phyloP scores from a whole-genome alignment of 2,113 vertebrate species.

The Grammomys dolichurus region DNA sequence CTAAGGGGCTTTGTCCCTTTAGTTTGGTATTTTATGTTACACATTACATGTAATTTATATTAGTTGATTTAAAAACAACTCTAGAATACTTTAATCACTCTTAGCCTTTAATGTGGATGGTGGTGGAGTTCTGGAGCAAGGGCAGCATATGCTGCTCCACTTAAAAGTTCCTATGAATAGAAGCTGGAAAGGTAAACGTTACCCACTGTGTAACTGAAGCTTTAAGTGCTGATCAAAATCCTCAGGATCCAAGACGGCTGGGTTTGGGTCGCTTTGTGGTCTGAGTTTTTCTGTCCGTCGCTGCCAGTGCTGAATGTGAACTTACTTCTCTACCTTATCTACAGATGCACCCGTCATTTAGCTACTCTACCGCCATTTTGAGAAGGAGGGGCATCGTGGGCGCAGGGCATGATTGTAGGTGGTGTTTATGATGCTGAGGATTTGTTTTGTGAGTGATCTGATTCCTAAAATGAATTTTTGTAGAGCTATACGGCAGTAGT shows the following conservation, averaged over 20 bases:
- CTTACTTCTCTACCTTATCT: not conserved
- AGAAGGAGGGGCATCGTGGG: too few species aligned
- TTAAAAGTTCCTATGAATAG: not conserved
- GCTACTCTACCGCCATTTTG: not conserved
- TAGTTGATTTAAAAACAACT: constrained; percentile 36
- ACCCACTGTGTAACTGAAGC: not conserved
- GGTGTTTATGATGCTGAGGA: not conserved
- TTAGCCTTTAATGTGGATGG: not conserved
- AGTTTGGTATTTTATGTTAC: not conserved
- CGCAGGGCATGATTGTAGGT: not conserved
- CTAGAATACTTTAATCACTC: not conserved
- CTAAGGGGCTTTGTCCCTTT: not conserved
- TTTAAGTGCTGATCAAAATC: not conserved
- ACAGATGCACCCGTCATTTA: not conserved
- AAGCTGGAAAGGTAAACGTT: not conserved
- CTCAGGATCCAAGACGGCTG: not conserved
- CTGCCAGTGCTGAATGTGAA: not conserved
- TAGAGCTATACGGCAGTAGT: not conserved
- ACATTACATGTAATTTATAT: not conserved
- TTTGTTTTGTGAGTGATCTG: constrained; percentile 25
- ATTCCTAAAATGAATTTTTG: not conserved
- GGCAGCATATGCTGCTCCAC: not conserved
- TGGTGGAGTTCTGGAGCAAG: not conserved
- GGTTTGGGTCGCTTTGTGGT: not conserved
- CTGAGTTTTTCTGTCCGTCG: not conserved